Base-by-base conservation (phyloP, 2,113 vertebrate genomes). In the Carassius auratus region DNA sequence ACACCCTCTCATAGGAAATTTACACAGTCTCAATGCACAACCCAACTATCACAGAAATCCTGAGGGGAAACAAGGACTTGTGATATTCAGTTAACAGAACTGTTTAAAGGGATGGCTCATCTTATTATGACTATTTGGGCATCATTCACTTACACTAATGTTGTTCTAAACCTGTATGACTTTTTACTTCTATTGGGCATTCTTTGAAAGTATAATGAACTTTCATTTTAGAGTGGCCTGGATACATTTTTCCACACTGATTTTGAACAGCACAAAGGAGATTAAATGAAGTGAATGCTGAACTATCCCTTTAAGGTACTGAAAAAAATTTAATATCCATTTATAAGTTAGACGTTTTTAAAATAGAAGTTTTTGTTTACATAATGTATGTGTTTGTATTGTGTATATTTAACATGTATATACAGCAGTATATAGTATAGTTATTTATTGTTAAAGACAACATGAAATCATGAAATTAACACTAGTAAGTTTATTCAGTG, bases 391-490 rank as follows among this genome's bases (percentile, higher is more conserved):
- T 42, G 42, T 42, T 7, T 42, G 38, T 42, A 7, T 42, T 8
- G 42, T 42, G 42, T 42, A 42, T 42, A 42, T 42, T 8, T 42
- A 42, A 8, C 7, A 42, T 8, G 42, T 42, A 42, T 38, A 38
- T 38, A 38, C 5, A 38, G 5, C 5, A 38, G 36, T 38, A 38
- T 38, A 38, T 38, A 38, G 36, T 38, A 38, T 8, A 15, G 8
- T 6, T 13, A 61, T 42, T 61, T 80, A 45, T 15, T 17, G 36
- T 23, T 80, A 62, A 26, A 66, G 59, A 81, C 78, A 19, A 66
- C 59, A 80, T 80, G 59, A 68, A 36, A 69, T 68, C 38, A 80
- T 80, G 59, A 68, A 36, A 69, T 68, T 17, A 66, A 36, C 71
- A 48, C 5, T 21, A 30, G 30, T 30, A 30, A 30, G 30, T 30